A percentile compares a stretch with the other conserved stretches of the same genome.
Conservation (phyloP, 2,888 invertebrate genomes). For the Chirona hameri region DNA sequence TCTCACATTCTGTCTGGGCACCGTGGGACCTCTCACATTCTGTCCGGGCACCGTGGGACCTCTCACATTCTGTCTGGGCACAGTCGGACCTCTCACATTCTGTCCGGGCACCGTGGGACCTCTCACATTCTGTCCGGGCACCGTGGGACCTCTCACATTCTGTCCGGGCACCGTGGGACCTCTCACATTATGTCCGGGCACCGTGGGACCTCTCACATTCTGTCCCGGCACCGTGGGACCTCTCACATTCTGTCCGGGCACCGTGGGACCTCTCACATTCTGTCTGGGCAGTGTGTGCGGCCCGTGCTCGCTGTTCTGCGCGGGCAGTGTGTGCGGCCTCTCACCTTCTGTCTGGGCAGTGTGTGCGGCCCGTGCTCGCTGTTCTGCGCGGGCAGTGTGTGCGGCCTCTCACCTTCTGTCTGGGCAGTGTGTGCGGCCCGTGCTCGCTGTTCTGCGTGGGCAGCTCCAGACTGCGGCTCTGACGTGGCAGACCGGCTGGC, state of each 20-base stretch:
- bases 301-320: background rate
- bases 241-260: background rate
- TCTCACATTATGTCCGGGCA: too few relatives aligned
- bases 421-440: background rate
- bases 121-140: too few relatives aligned
- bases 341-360: conserved; percentile 8
- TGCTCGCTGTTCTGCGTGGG: background rate
- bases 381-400: background rate
- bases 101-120: too few relatives aligned
- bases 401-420: background rate
- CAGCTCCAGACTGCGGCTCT: conserved; percentile 25
- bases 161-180: too few relatives aligned
- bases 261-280: background rate
- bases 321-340: background rate
- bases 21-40: too few relatives aligned
- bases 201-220: background rate
- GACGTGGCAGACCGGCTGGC: background rate
- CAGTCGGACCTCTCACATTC: too few relatives aligned
- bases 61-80: too few relatives aligned
- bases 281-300: background rate
- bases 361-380: too few relatives aligned
- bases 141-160: too few relatives aligned
- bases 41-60: too few relatives aligned
- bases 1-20: too few relatives aligned
- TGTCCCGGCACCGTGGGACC: background rate